These are phyloP conservation scores for Zaprionus camerounensis DNA, from an alignment of 1,140 invertebrate species.

Conservation along the genomic window DNA sequence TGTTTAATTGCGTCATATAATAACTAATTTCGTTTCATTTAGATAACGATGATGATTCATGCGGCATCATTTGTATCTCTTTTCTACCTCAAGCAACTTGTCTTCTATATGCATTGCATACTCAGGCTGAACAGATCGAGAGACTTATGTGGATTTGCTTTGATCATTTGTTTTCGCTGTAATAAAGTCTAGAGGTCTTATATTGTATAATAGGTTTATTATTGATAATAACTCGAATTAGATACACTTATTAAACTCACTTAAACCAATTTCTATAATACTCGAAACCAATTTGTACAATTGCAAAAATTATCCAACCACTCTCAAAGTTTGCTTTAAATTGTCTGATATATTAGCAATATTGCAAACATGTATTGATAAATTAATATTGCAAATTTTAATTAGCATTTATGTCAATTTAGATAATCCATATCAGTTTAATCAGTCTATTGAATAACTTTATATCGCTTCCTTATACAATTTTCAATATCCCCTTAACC, in stretches of 20 bases:
- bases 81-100: not conserved
- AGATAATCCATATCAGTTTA: not conserved
- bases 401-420: not conserved
- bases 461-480: not conserved
- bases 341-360: not conserved
- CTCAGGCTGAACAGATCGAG: not conserved
- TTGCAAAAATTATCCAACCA: not conserved
- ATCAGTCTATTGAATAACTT: not conserved
- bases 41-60: constrained; percentile 55
- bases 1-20: constrained; percentile 72
- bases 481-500: not conserved
- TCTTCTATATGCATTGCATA: not conserved
- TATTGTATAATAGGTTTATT: not conserved
- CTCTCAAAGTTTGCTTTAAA: not conserved
- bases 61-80: not conserved
- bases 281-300: not conserved
- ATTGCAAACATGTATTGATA: not conserved
- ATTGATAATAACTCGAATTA: constrained; percentile 43
- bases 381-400: not conserved
- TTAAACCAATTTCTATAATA: constrained; percentile 17
- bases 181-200: not conserved
- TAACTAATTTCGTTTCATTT: constrained; percentile 68
- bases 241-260: constrained; percentile 2
- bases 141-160: too few species aligned
- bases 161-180: constrained; percentile 57